Evolutionary conservation across 2,888 invertebrate species (phyloP).

Genomic region (Gnatocerus cornutus): DNA sequence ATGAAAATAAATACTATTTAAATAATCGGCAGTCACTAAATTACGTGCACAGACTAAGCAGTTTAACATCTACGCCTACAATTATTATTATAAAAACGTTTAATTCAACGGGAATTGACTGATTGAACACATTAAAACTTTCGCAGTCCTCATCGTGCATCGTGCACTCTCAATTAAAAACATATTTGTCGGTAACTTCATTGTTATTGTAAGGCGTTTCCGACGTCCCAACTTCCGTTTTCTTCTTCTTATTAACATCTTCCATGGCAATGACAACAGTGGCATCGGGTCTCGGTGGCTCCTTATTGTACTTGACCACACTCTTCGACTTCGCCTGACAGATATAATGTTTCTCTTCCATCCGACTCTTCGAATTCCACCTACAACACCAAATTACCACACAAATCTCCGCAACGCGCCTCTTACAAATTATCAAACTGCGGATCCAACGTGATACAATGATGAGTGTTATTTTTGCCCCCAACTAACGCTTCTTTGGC

Average conservation of each 20-base stretch:
- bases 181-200: slow-evolving; percentile 26
- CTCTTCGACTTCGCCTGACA: slow-evolving; percentile 77
- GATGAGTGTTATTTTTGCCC: slow-evolving; percentile 18
- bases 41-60: background rate
- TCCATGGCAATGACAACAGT: slow-evolving; percentile 37
- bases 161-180: slow-evolving; percentile 10
- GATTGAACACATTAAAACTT: slow-evolving; percentile 14
- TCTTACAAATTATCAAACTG: slow-evolving; percentile 58
- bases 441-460: slow-evolving; percentile 80
- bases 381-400: too few relatives aligned
- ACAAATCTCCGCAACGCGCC: too few relatives aligned
- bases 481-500: slow-evolving; percentile 71
- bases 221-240: background rate
- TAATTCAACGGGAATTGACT: slow-evolving; percentile 2
- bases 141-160: background rate
- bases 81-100: too few relatives aligned
- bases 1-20: slow-evolving; percentile 24
- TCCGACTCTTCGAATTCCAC: slow-evolving; percentile 79
- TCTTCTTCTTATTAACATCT: background rate
- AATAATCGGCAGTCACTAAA: slow-evolving; percentile 34
- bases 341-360: slow-evolving; percentile 77
- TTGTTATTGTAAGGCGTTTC: slow-evolving; percentile 19
- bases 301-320: slow-evolving; percentile 41
- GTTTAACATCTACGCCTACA: too few relatives aligned
- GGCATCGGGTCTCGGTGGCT: slow-evolving; percentile 24